Evolutionary conservation across 2,113 vertebrate species (phyloP).

Genomic region (Chloropsis cyanopogon): DNA sequence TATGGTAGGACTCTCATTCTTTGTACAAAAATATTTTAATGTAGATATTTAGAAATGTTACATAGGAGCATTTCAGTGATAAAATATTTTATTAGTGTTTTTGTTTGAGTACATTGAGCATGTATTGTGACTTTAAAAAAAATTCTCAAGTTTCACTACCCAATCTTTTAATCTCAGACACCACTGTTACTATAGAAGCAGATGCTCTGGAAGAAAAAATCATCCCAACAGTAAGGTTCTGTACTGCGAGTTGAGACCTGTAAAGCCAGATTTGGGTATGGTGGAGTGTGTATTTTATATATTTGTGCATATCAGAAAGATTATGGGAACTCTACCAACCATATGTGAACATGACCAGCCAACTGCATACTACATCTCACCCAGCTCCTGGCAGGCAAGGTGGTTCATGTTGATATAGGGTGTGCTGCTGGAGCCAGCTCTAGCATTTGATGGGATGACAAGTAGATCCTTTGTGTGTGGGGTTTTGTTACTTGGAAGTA

Average conservation of each 20-base stretch:
- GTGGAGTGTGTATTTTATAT: neutral
- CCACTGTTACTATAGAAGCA: neutral
- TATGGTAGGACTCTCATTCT: neutral
- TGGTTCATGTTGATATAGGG: neutral
- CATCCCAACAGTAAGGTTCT: neutral
- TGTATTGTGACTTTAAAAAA: neutral
- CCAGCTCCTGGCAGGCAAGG: neutral
- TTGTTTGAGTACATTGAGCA: neutral
- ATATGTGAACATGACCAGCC: neutral
- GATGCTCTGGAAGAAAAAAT: neutral
- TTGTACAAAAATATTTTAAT: constrained; percentile 41
- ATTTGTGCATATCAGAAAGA: neutral
- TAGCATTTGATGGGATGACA: constrained; percentile 3
- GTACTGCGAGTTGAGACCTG: neutral
- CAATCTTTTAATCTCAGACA: neutral
- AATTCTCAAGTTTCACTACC: neutral
- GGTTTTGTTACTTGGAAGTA: neutral
- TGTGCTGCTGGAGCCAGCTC: constrained; percentile 3
- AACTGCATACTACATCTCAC: neutral
- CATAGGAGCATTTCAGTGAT: constrained; percentile 43
- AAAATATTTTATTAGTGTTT: constrained; percentile 55
- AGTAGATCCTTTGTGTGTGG: neutral
- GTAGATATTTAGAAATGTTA: constrained; percentile 24
- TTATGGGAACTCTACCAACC: neutral
- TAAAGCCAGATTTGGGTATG: neutral